phyloP scores from a whole-genome alignment of 2,113 vertebrate species.

The Stomatorhinus ivindoensis region DNA sequence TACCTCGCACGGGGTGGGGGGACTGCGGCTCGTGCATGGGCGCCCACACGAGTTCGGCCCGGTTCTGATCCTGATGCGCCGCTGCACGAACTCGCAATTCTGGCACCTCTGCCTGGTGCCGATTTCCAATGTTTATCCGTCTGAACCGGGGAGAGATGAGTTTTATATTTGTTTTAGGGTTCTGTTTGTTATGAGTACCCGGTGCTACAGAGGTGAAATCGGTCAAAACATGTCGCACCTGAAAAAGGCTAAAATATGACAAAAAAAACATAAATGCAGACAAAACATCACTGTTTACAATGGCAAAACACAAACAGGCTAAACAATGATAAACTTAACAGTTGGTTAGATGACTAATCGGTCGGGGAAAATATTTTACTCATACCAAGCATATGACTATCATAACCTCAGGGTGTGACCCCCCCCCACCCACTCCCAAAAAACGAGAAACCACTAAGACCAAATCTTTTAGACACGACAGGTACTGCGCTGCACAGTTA shows the following conservation, averaged over 20 bases:
- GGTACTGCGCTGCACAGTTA: not conserved
- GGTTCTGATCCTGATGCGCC: slow-evolving; percentile 71
- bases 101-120: slow-evolving; percentile 93
- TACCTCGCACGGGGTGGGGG: slow-evolving; percentile 73
- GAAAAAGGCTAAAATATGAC: not conserved
- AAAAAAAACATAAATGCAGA: not conserved
- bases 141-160: slow-evolving; percentile 48
- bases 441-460: not conserved
- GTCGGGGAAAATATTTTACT: not conserved
- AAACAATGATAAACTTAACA: not conserved
- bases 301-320: not conserved
- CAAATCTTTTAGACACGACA: not conserved
- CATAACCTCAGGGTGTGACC: not conserved
- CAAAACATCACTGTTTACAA: not conserved
- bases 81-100: slow-evolving; percentile 65
- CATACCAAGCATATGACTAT: not conserved
- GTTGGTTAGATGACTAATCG: not conserved
- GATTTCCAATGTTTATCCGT: slow-evolving; percentile 87
- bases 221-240: not conserved
- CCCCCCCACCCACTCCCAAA: not conserved
- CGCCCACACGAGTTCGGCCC: slow-evolving; percentile 82
- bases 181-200: not conserved
- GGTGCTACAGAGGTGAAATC: not conserved
- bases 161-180: not conserved
- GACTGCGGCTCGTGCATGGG: slow-evolving; percentile 66